Evolutionary conservation across 1,140 invertebrate species (phyloP), one percentile per base, ranked within the genome.

Genomic region (Drusus annulatus): DNA sequence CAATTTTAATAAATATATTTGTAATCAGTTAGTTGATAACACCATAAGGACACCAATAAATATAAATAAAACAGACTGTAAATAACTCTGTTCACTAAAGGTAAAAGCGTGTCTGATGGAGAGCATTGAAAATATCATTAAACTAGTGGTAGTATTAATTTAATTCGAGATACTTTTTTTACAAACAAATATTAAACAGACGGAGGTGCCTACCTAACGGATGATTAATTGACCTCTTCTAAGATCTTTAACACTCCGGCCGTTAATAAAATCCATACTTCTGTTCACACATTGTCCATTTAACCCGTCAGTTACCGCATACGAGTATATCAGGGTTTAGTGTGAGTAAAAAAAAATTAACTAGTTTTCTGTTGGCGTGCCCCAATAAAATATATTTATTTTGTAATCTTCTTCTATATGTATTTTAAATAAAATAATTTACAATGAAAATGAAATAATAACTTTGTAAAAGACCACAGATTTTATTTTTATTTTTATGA

Each of bases 161-260:
- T 54, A 2, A 19, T 54, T 36, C 31, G 31, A 54, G 15, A n/a
- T 54, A 3, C n/a, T 54, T 54, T 19, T n/a, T 54, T n/a, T n/a
- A n/a, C 16, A n/a, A 54, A 54, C 16, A 3, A 54, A 54, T n/a
- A 54, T 19, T 19, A n/a, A n/a, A 19, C 16, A 54, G 52, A 54
- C 16, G 4, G 16, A 54, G 3, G 15, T 19, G 17, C 16, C 16
- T 28, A 23, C n/a, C n/a, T n/a, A n/a, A 28, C 15, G 7, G 54
- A 28, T 73, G 69, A 73, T 73, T 52, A 73, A 73, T 73, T 25
- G 69, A 10, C 28, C 25, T 23, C 50, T 15, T 8, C 8, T 21
- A 31, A 54, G 69, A 73, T 54, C 69, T 73, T 73, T 73, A 73
- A 52, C 69, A 52, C 69, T 52, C 36, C 0, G n/a, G 5, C 63